Conservation (phyloP, 2,113 vertebrate genomes). For the Arenaria interpres region DNA sequence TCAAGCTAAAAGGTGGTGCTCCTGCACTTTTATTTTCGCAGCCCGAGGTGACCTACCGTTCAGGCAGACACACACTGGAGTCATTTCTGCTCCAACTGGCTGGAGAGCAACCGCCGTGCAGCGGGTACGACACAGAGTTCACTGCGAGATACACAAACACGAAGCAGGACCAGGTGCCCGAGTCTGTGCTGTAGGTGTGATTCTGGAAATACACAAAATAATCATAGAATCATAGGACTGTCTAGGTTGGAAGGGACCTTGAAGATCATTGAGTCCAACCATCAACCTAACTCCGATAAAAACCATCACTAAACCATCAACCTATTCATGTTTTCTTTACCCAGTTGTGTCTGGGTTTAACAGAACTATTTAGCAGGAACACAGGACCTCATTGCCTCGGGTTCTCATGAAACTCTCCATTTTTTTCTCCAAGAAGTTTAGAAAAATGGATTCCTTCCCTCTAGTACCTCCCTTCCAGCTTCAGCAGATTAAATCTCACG, state of each 20-base stretch:
- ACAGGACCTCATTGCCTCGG: background rate
- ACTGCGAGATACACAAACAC: accelerated
- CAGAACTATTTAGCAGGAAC: background rate
- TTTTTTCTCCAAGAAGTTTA: background rate
- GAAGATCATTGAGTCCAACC: too few species aligned
- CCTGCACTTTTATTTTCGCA: background rate
- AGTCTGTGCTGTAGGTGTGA: background rate
- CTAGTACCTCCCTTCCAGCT: background rate
- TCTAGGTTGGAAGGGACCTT: too few species aligned
- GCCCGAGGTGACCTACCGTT: accelerated
- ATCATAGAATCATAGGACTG: too few species aligned
- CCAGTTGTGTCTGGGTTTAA: background rate
- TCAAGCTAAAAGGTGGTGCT: background rate
- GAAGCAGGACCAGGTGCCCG: accelerated
- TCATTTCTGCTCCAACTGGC: background rate
- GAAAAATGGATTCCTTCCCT: background rate
- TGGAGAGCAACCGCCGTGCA: accelerated
- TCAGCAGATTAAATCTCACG: background rate
- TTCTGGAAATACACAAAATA: too few species aligned
- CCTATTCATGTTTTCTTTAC: background rate
- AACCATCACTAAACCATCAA: background rate
- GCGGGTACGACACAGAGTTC: accelerated
- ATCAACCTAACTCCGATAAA: too few species aligned
- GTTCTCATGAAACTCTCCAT: background rate
- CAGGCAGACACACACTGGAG: background rate